phyloP scores from a whole-genome alignment of 2,113 vertebrate species.

The Campylomormyrus numenius region DNA sequence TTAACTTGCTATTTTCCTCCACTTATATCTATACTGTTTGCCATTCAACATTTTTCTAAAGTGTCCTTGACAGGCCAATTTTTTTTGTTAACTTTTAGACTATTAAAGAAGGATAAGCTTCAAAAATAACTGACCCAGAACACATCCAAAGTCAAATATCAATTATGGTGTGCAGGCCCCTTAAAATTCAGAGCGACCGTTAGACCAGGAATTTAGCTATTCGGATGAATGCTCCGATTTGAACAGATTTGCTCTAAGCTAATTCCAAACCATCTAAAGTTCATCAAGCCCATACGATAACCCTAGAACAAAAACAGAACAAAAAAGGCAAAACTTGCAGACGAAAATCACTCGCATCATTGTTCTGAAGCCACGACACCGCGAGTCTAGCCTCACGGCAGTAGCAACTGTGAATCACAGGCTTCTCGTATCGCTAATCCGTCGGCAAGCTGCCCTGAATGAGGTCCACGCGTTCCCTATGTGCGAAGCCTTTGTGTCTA shows the following conservation, averaged over 20 bases:
- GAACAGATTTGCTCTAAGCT: neutral
- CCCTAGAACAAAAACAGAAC: neutral
- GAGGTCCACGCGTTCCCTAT: neutral
- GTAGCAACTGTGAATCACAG: neutral
- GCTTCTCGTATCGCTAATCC: neutral
- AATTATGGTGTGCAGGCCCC: slow-evolving; percentile 1
- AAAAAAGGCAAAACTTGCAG: neutral
- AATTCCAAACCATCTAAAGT: slow-evolving; percentile 1
- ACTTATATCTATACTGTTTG: neutral
- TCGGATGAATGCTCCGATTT: slow-evolving; percentile 7
- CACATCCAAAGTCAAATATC: slow-evolving; percentile 6
- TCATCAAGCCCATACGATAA: neutral
- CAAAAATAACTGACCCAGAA: slow-evolving; percentile 8
- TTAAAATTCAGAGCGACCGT: neutral
- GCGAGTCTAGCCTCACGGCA: neutral
- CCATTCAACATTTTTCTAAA: neutral
- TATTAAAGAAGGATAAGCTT: slow-evolving; percentile 2
- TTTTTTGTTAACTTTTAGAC: slow-evolving; percentile 7
- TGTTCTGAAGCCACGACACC: neutral
- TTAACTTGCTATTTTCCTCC: neutral
- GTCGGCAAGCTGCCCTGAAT: neutral
- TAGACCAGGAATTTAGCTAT: slow-evolving; percentile 1
- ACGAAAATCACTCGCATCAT: neutral
- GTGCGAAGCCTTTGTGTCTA: neutral
- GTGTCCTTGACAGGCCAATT: slow-evolving; percentile 3